These are phyloP conservation scores for Pristionchus japonicus DNA, from an alignment of 2,888 invertebrate genomes.

Conservation along the genomic window DNA sequence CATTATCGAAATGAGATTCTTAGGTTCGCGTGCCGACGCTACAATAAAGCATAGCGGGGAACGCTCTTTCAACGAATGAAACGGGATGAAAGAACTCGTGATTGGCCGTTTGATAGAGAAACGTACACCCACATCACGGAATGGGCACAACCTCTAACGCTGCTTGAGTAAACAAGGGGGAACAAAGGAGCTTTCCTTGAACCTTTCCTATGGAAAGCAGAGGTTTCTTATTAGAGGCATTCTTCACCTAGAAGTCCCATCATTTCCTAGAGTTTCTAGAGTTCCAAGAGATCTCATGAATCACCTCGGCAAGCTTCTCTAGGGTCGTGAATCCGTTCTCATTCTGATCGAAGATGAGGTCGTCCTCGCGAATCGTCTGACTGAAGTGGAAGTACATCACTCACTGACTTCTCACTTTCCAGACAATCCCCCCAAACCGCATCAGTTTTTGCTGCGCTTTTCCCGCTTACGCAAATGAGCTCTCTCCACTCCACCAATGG, in stretches of 20 bases:
- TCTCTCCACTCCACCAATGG: background rate
- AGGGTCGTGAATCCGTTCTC: slow-evolving; percentile 51
- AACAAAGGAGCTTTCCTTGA: no score
- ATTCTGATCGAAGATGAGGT: slow-evolving; percentile 50
- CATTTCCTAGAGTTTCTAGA: no score
- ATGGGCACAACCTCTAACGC: background rate
- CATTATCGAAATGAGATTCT: slow-evolving; percentile 4
- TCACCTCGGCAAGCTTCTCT: slow-evolving; percentile 47
- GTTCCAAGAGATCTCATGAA: slow-evolving; percentile 4
- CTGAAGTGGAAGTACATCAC: slow-evolving; percentile 15
- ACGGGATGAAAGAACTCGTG: background rate
- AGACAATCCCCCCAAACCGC: background rate
- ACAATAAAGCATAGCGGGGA: background rate
- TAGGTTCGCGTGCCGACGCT: background rate
- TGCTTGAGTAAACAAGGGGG: background rate
- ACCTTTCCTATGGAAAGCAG: no score
- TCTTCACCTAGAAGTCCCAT: no score
- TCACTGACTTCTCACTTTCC: background rate
- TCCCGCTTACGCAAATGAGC: background rate
- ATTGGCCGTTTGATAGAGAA: background rate
- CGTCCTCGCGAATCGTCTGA: slow-evolving; percentile 47
- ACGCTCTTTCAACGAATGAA: background rate
- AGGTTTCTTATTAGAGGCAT: no score
- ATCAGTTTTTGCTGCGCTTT: background rate
- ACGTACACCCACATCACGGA: background rate